phyloP scores from a whole-genome alignment of 2,797 vertebrate species.

The Discoglossus pictus region DNA sequence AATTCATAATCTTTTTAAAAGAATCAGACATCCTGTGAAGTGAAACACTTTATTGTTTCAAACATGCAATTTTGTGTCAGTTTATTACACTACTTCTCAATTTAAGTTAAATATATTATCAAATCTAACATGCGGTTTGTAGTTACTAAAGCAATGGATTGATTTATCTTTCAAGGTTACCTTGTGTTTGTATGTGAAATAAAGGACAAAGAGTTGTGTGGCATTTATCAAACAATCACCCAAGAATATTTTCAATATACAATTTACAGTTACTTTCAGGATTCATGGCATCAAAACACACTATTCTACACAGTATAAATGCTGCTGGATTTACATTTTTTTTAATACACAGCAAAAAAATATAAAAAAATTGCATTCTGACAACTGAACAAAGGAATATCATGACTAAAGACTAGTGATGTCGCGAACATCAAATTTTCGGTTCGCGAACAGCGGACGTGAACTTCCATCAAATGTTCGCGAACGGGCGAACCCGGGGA shows the following conservation, averaged over 20 bases:
- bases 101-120: constrained; percentile 19
- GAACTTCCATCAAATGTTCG: no score
- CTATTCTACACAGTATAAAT: no score
- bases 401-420: no score
- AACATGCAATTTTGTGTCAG: constrained; percentile 11
- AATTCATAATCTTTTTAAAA: constrained; percentile 1
- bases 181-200: constrained; percentile 4
- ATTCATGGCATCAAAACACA: no score
- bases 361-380: no score
- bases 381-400: no score
- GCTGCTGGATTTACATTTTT: no score
- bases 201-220: background rate
- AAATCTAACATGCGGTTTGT: constrained; percentile 6
- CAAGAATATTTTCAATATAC: constrained; percentile 1
- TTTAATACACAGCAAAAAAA: no score
- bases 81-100: constrained; percentile 18
- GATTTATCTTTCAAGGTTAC: constrained; percentile 22
- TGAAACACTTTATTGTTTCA: constrained; percentile 7
- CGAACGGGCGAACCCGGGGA: no score
- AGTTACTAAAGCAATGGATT: constrained; percentile 1
- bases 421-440: no score
- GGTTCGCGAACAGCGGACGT: no score
- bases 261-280: background rate
- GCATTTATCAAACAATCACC: background rate
- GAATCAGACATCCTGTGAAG: constrained; percentile 12